Evolutionary conservation across 2,113 vertebrate species (phyloP).

Genomic region (Forbesichthys papilliferus): DNA sequence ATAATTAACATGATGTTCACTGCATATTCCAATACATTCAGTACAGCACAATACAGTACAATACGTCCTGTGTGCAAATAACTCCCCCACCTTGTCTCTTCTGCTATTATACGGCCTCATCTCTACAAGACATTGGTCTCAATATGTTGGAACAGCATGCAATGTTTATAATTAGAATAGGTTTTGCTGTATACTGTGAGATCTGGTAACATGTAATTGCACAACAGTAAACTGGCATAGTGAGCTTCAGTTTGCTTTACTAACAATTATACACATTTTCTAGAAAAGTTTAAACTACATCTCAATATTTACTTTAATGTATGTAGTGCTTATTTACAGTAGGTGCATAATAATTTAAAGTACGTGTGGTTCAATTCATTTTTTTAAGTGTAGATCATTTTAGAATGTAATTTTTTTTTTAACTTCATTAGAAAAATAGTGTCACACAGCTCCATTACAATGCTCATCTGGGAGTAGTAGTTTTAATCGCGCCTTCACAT

Average conservation of each 20-base stretch:
- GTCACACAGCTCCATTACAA: conserved; percentile 59
- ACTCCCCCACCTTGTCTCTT: conserved; percentile 8
- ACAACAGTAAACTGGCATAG: background rate
- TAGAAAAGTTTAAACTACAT: too few species aligned
- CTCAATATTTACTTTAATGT: too few species aligned
- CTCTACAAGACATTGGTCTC: conserved; percentile 3
- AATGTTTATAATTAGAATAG: conserved; percentile 2
- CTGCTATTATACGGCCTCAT: conserved; percentile 8
- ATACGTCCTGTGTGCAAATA: conserved; percentile 27
- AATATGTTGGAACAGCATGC: background rate
- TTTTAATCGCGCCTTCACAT: conserved; percentile 49
- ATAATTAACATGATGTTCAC: conserved; percentile 8
- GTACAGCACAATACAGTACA: background rate
- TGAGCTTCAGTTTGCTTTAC: background rate
- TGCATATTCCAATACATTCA: conserved; percentile 6
- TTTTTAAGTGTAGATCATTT: background rate
- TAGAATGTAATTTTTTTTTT: conserved; percentile 20
- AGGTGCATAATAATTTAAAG: background rate
- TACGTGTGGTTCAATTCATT: background rate
- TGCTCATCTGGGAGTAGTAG: conserved; percentile 49
- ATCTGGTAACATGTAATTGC: conserved; percentile 7
- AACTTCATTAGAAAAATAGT: conserved; percentile 52
- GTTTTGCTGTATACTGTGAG: background rate
- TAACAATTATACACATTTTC: background rate
- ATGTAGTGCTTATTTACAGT: too few species aligned